These are phyloP conservation scores for Nezara viridula DNA, from an alignment of 2,888 invertebrate genomes.

Conservation along the genomic window DNA sequence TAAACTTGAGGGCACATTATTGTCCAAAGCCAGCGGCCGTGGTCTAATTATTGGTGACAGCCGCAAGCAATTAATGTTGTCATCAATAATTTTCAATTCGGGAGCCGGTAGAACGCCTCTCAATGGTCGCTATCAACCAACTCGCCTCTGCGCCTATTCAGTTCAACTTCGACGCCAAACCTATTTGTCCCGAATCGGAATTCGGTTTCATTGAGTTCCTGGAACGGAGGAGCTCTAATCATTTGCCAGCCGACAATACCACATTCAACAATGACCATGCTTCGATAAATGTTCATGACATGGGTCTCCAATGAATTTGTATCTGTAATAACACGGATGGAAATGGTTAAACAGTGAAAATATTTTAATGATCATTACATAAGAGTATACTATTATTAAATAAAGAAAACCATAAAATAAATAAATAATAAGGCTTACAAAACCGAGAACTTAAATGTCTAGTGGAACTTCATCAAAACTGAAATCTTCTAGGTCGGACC, in stretches of 20 bases:
- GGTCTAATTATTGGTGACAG: conserved; percentile 18
- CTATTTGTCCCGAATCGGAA: conserved; percentile 37
- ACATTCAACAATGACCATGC: neutral
- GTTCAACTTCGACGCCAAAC: conserved; percentile 18
- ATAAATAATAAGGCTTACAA: too few relatives aligned
- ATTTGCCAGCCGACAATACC: neutral
- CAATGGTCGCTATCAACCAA: conserved; percentile 20
- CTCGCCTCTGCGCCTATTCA: conserved; percentile 25
- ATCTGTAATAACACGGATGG: neutral
- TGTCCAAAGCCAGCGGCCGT: neutral
- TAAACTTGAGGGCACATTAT: neutral
- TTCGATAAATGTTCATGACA: neutral
- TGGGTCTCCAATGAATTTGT: neutral
- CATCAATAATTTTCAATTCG: conserved; percentile 46
- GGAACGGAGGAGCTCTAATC: neutral
- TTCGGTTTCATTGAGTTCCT: conserved; percentile 32
- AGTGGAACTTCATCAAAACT: too few relatives aligned
- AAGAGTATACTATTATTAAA: too few relatives aligned
- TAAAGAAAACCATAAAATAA: too few relatives aligned
- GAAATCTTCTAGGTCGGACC: too few relatives aligned
- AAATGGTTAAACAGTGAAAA: neutral
- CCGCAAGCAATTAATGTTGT: conserved; percentile 40
- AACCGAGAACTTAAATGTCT: too few relatives aligned
- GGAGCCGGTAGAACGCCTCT: neutral
- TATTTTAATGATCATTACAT: neutral